Evolutionary conservation across 2,797 vertebrate species (phyloP).

Genomic region (Luscinia megarhynchos): DNA sequence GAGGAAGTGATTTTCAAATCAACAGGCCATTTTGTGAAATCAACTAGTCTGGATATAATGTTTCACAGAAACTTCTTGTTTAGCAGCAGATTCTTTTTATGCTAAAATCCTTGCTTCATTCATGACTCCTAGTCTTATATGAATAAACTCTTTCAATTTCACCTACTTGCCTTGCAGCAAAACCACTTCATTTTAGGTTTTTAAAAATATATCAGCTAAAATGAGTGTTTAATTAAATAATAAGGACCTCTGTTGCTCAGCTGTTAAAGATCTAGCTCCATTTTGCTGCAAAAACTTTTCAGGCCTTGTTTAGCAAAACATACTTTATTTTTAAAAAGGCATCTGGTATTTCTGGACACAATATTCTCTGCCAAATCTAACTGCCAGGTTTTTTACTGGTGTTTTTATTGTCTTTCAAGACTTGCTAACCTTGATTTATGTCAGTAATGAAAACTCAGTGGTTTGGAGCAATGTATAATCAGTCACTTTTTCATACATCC

Average conservation of each 20-base stretch:
- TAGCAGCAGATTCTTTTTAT: not conserved
- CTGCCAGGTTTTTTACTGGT: not conserved
- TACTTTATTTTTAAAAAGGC: conserved; percentile 25
- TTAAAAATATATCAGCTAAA: conserved; percentile 15
- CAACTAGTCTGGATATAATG: not conserved
- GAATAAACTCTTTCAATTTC: conserved; percentile 42
- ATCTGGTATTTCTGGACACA: conserved; percentile 14
- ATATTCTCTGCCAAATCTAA: not conserved
- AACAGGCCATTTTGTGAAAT: conserved; percentile 26
- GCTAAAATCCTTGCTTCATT: conserved; percentile 16
- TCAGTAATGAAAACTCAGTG: conserved; percentile 30
- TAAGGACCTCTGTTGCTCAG: conserved; percentile 17
- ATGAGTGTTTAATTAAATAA: conserved; percentile 47
- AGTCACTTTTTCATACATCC: not conserved
- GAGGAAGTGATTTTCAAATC: conserved; percentile 13
- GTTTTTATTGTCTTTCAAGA: conserved; percentile 48
- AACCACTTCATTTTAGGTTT: conserved; percentile 27
- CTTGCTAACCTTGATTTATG: conserved; percentile 48
- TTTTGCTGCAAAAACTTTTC: conserved; percentile 27
- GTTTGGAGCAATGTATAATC: conserved; percentile 22
- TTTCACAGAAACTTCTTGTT: conserved; percentile 41
- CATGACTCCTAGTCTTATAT: not conserved
- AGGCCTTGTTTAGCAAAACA: conserved; percentile 32
- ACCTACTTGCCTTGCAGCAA: conserved; percentile 24
- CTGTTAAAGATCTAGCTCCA: conserved; percentile 16